phyloP scores from a whole-genome alignment of 2,888 invertebrate genomes.

The Plusia festucae region DNA sequence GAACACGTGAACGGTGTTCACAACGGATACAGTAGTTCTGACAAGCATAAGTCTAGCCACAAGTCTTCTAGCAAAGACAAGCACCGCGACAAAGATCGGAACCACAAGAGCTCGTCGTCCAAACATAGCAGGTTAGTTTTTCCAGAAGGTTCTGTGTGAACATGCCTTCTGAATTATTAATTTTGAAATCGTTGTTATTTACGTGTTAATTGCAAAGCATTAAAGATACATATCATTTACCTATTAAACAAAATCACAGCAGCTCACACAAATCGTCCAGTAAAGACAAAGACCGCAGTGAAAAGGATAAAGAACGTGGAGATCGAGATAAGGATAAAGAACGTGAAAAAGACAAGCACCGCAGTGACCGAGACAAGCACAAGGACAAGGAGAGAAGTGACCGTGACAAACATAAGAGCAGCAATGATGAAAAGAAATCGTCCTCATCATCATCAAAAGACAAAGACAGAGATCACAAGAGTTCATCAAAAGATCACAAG shows the following conservation, averaged over 20 bases:
- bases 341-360: constrained; percentile 76
- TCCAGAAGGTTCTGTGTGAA: constrained; percentile 76
- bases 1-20: constrained; percentile 94
- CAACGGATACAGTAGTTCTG: constrained; percentile 91
- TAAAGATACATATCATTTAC: constrained; percentile 89
- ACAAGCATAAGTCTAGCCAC: constrained; percentile 90
- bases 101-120: constrained; percentile 88
- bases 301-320: constrained; percentile 68
- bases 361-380: constrained; percentile 82
- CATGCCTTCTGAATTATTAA: constrained; percentile 26
- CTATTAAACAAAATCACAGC: constrained; percentile 88
- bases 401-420: constrained; percentile 75
- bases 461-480: constrained; percentile 71
- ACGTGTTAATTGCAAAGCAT: constrained; percentile 68
- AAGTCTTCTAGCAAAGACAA: constrained; percentile 92
- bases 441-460: constrained; percentile 83
- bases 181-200: constrained; percentile 30
- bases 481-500: constrained; percentile 62
- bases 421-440: constrained; percentile 76
- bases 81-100: constrained; percentile 91
- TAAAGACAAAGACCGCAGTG: constrained; percentile 86
- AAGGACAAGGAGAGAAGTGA: constrained; percentile 75
- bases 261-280: constrained; percentile 88
- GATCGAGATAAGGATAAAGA: constrained; percentile 75
- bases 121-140: constrained; percentile 85